Conservation (phyloP, 2,113 vertebrate genomes). For the Grus americana region DNA sequence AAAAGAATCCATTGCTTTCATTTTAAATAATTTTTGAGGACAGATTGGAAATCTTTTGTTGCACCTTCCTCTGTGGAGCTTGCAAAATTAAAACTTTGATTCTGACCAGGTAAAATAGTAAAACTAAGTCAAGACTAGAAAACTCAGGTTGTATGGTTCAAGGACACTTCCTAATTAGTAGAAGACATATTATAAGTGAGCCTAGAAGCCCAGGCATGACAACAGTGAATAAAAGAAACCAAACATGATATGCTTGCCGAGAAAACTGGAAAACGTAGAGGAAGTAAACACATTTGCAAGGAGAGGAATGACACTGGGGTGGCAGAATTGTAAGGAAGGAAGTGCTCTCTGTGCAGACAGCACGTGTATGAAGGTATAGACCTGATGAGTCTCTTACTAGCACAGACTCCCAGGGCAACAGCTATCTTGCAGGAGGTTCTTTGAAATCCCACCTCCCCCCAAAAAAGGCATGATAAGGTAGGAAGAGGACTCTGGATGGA, state of each 20-base stretch:
- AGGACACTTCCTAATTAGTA: neutral
- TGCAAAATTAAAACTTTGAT: neutral
- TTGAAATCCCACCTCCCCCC: neutral
- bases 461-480: rapidly evolving
- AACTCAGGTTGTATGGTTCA: neutral
- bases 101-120: neutral
- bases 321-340: neutral
- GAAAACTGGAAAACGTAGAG: neutral
- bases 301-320: rapidly evolving
- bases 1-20: neutral
- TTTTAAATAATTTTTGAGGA: neutral
- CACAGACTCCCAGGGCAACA: neutral
- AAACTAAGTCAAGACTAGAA: neutral
- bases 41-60: neutral
- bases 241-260: neutral
- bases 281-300: neutral
- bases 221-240: neutral
- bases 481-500: neutral
- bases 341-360: neutral
- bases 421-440: neutral
- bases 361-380: neutral
- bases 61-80: neutral
- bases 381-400: neutral
- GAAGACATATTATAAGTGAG: neutral
- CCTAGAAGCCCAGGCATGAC: neutral